A percentile compares a stretch with the other conserved stretches of the same genome.
Conservation (phyloP, 2,888 invertebrate species). For the Amphipyra berbera region DNA sequence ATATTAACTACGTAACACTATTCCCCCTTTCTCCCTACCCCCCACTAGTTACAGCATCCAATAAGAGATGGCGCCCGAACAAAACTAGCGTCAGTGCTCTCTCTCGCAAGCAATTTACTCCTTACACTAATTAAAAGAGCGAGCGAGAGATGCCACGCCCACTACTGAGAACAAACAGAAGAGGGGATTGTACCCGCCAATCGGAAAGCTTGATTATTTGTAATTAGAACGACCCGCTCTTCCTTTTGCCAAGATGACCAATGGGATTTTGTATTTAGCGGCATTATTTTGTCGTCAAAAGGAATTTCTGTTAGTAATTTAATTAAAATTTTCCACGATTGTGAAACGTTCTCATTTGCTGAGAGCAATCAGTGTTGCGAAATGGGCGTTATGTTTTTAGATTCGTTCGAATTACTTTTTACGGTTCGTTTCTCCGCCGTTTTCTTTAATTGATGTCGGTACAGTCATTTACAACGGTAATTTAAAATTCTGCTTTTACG, state of each 20-base stretch:
- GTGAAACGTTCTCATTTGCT: constrained; percentile 74
- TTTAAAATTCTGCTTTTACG: constrained; percentile 46
- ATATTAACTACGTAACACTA: constrained; percentile 87
- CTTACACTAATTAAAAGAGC: constrained; percentile 90
- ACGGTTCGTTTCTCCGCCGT: constrained; percentile 47
- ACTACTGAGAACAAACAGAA: constrained; percentile 87
- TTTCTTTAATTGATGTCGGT: constrained; percentile 56
- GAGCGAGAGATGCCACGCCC: constrained; percentile 87
- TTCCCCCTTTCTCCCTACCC: constrained; percentile 75
- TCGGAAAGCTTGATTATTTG: constrained; percentile 88
- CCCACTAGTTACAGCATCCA: constrained; percentile 84
- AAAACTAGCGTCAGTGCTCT: constrained; percentile 80
- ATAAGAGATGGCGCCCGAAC: constrained; percentile 86
- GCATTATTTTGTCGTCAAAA: constrained; percentile 73
- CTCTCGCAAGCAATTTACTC: constrained; percentile 90
- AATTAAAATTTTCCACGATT: constrained; percentile 76
- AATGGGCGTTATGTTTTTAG: constrained; percentile 73
- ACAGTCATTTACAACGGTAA: constrained; percentile 44
- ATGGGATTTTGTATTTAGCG: constrained; percentile 84
- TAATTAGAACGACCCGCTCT: constrained; percentile 88
- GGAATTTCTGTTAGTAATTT: constrained; percentile 75
- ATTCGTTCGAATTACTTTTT: constrained; percentile 60
- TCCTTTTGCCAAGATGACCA: constrained; percentile 86
- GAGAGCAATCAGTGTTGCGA: constrained; percentile 71
- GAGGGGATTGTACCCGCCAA: constrained; percentile 85